phyloP scores from a whole-genome alignment of 2,888 invertebrate species.

The Taenaris catops region DNA sequence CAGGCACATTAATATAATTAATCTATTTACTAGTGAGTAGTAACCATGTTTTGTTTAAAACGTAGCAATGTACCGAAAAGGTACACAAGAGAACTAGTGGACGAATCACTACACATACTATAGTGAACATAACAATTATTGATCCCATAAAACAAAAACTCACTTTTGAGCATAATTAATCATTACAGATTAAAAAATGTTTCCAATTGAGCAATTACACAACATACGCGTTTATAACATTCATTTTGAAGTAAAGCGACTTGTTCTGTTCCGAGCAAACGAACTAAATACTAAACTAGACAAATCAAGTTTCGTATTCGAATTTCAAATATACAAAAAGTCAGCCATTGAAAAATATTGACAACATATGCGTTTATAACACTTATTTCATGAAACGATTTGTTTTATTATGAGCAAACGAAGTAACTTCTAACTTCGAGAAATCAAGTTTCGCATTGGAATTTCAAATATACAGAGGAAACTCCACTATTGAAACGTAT shows the following conservation, averaged over 20 bases:
- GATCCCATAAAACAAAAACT: slow-evolving; percentile 60
- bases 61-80: slow-evolving; percentile 33
- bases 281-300: slow-evolving; percentile 49
- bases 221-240: slow-evolving; percentile 26
- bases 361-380: no score
- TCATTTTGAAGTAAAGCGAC: slow-evolving; percentile 3
- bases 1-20: slow-evolving; percentile 68
- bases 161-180: slow-evolving; percentile 73
- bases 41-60: slow-evolving; percentile 24
- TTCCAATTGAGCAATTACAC: slow-evolving; percentile 68
- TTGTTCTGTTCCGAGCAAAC: not conserved
- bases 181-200: slow-evolving; percentile 55
- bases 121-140: slow-evolving; percentile 43
- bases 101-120: slow-evolving; percentile 52
- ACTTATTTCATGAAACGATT: no score
- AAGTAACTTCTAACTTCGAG: no score
- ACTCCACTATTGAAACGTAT: no score
- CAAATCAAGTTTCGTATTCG: no score
- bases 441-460: no score
- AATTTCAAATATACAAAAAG: no score
- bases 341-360: no score
- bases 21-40: slow-evolving; percentile 57
- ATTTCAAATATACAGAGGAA: no score
- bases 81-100: slow-evolving; percentile 36
- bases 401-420: no score